phyloP scores from a whole-genome alignment of 2,113 vertebrate species.

The Python bivittatus region DNA sequence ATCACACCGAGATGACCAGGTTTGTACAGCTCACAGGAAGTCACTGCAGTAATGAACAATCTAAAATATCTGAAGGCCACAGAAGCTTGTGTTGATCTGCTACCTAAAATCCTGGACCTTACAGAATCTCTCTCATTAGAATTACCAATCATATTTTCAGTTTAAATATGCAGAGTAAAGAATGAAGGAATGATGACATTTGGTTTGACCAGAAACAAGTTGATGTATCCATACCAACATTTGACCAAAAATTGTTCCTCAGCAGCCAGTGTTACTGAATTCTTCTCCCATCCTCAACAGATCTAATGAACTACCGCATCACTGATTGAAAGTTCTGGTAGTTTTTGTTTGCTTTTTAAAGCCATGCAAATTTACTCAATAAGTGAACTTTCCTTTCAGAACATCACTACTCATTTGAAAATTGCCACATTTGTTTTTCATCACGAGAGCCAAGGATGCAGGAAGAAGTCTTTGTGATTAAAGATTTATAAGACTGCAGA shows the following conservation, averaged over 20 bases:
- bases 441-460: neutral
- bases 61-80: too few species aligned
- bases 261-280: neutral
- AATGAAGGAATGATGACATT: neutral
- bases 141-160: too few species aligned
- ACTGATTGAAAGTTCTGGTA: neutral
- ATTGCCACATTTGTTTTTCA: neutral
- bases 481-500: slow-evolving; percentile 8
- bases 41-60: too few species aligned
- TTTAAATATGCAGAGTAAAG: neutral
- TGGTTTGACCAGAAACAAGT: neutral
- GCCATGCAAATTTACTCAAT: neutral
- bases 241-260: neutral
- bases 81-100: too few species aligned
- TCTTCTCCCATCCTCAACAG: neutral
- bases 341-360: neutral
- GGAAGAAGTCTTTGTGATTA: neutral
- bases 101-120: too few species aligned
- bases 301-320: neutral
- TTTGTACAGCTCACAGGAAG: too few species aligned
- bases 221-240: neutral
- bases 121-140: too few species aligned
- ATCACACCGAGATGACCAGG: too few species aligned
- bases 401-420: neutral
- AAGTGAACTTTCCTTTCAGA: neutral